Evolutionary conservation across 2,797 vertebrate species (phyloP), one percentile per base, ranked within the genome.

Genomic region (Cossypha dichroa): DNA sequence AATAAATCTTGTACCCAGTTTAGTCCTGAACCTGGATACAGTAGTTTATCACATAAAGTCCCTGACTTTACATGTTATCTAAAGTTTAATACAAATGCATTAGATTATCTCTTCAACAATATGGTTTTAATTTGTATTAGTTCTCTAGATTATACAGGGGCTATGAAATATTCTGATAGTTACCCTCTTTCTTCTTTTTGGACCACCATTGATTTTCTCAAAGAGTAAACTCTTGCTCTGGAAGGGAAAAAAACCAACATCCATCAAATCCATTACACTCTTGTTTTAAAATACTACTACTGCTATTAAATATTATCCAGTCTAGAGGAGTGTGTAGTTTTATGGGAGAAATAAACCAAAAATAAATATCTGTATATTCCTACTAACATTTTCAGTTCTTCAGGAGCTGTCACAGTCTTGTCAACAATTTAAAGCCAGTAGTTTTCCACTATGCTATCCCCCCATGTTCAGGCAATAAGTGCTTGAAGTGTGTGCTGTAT

Each of bases 161-260:
- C 51, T 94, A 75, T 54, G 75, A 91, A 88, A 36, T 74, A 60
- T 92, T 94, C 26, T 3, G 8, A 67, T 93, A 94, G 59, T 97
- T 98, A 99, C 99, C 99, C 99, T 98, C 97, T 98, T 99, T 97
- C 98, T 99, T 97, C 99, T 99, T 91, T 98, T 99, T 34, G 98
- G 98, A 97, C 98, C 98, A 82, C 98, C 98, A 95, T 98, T 99
- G 97, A 99, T 98, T 98, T 99, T 99, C 95, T 99, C 99, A 96
- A 99, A 99, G 96, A 99, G 98, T 96, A 99, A 98, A 89, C 98
- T 99, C 98, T 99, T 99, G 98, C 99, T 99, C 99, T 99, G 97
- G 45, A 96, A 96, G 17, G 93, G 89, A 82, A 67, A 85, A 83
- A 54, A 93, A 94, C 0, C 26, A 69, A 90, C 59, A n/a, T 72